These are phyloP conservation scores for Nycticebus coucang DNA, from an alignment of 2,113 vertebrate species.

Conservation along the genomic window DNA sequence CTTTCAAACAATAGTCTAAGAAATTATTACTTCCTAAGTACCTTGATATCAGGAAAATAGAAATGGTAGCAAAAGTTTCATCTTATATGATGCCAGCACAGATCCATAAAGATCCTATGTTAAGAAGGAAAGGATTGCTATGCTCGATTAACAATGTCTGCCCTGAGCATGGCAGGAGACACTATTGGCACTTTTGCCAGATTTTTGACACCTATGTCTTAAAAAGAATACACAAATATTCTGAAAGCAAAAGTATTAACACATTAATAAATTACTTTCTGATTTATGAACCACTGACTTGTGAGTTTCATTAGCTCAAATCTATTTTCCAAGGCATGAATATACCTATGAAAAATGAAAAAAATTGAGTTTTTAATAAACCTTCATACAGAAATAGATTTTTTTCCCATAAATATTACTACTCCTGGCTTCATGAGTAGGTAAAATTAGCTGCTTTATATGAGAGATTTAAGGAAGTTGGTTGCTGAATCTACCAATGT, in stretches of 20 bases:
- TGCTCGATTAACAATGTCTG: background rate
- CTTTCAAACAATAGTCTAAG: constrained; percentile 13
- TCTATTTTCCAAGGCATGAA: background rate
- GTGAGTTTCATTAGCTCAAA: background rate
- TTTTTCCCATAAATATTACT: background rate
- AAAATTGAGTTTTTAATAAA: background rate
- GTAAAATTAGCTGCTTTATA: background rate
- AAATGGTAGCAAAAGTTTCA: background rate
- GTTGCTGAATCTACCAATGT: background rate
- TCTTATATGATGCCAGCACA: background rate
- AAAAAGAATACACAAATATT: background rate
- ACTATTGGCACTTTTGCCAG: background rate
- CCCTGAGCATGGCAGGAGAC: background rate
- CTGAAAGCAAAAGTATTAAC: background rate
- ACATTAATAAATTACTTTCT: background rate
- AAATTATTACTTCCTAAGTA: background rate
- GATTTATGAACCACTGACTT: background rate
- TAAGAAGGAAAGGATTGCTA: background rate
- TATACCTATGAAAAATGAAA: background rate
- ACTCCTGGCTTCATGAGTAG: background rate
- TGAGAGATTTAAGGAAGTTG: background rate
- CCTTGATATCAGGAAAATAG: background rate
- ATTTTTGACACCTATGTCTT: background rate
- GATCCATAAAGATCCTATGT: background rate
- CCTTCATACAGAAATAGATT: background rate